These are phyloP conservation scores for Eristalis tenax DNA, from an alignment of 2,888 invertebrate species.

Conservation along the genomic window DNA sequence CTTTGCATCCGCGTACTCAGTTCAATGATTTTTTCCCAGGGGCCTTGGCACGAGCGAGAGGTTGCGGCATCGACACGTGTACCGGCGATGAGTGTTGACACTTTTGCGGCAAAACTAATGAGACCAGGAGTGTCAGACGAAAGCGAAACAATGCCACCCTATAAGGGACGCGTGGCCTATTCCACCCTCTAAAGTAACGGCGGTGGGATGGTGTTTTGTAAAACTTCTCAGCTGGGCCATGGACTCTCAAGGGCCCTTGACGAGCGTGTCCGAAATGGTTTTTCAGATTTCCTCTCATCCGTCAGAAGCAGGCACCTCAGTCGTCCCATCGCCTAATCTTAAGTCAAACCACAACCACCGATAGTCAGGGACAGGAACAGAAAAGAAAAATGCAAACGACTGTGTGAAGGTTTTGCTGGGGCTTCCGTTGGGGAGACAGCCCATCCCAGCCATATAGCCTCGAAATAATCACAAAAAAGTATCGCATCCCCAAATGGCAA, in stretches of 20 bases:
- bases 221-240: background rate
- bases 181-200: too few relatives aligned
- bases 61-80: constrained; percentile 43
- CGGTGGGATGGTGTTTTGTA: background rate
- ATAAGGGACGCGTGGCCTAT: background rate
- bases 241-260: background rate
- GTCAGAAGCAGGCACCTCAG: background rate
- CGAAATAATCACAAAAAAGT: constrained; percentile 41
- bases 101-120: constrained; percentile 25
- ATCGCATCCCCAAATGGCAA: constrained; percentile 47
- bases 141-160: background rate
- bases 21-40: background rate
- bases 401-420: background rate
- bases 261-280: background rate
- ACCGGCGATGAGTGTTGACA: constrained; percentile 48
- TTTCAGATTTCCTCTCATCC: background rate
- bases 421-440: background rate
- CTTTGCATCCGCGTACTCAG: background rate
- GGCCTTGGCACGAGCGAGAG: background rate
- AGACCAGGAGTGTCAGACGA: background rate
- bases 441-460: background rate
- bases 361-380: background rate
- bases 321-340: background rate
- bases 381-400: background rate
- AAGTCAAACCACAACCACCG: background rate